A percentile compares a stretch with the other conserved stretches of the same genome.
These are phyloP conservation scores for Axinella damicornis DNA, from an alignment of 37 sponge, comb jelly and placozoan species.

Conservation along the genomic window DNA sequence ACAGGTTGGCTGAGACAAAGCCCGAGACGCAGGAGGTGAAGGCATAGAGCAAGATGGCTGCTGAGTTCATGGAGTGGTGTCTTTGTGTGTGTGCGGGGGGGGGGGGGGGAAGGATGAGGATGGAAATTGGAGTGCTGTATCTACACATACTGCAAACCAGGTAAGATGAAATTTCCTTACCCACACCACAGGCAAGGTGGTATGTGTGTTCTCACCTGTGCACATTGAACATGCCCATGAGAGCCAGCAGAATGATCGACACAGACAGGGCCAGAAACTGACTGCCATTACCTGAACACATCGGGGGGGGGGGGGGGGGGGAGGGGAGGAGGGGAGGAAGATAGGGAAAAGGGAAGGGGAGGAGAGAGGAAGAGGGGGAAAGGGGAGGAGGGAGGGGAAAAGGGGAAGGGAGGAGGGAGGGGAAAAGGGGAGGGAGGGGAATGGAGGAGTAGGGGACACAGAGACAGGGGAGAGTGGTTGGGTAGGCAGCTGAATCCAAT, in stretches of 20 bases:
- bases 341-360: no score
- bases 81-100: no score
- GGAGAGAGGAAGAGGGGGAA: neutral
- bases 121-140: neutral
- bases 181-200: no score
- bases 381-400: neutral
- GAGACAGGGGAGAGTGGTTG: no score
- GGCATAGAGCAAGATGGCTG: conserved; percentile 89
- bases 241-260: conserved; percentile 76
- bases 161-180: neutral
- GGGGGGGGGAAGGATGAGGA: neutral
- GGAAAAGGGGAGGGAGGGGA: no score
- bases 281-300: conserved; percentile 75
- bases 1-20: conserved; percentile 81
- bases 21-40: conserved; percentile 91
- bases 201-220: conserved; percentile 67
- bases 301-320: neutral
- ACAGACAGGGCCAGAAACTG: conserved; percentile 78
- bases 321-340: neutral
- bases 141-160: neutral
- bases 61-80: conserved; percentile 90
- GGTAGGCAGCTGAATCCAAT: no score
- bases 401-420: no score
- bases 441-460: no score
- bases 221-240: conserved; percentile 87